These are phyloP conservation scores for Protosalanx chinensis DNA, from an alignment of 2,797 vertebrate genomes.

Conservation along the genomic window DNA sequence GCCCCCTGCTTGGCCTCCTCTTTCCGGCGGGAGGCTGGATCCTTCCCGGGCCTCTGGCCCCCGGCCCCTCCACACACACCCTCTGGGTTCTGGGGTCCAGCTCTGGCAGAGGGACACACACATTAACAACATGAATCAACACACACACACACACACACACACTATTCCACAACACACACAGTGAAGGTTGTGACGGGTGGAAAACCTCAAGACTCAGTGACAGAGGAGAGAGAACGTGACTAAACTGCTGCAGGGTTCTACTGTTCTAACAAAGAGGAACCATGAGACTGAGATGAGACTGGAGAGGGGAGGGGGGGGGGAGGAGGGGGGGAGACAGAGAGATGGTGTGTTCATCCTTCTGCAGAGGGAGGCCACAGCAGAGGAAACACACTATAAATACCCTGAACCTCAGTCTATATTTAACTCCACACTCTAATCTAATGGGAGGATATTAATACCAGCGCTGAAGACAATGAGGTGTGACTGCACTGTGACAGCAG, in stretches of 20 bases:
- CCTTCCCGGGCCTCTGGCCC: conserved; percentile 79
- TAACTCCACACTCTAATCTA: not conserved
- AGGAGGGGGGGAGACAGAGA: not conserved
- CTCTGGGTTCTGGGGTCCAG: conserved; percentile 71
- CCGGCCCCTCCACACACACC: conserved; percentile 49
- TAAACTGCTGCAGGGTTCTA: too few species aligned
- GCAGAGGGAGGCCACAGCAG: not conserved
- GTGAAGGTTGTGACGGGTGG: not conserved
- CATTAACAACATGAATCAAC: not conserved
- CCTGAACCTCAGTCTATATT: conserved; percentile 8
- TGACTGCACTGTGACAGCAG: not conserved
- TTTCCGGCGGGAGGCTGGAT: conserved; percentile 81
- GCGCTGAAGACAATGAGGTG: not conserved
- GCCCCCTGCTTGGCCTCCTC: conserved; percentile 87
- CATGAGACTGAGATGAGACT: too few species aligned
- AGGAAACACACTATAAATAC: conserved; percentile 36
- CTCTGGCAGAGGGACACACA: conserved; percentile 53
- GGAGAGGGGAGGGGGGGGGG: too few species aligned
- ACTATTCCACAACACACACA: not conserved
- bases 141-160: too few species aligned
- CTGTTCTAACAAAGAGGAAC: too few species aligned
- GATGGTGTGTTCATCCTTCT: not conserved
- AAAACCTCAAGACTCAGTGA: not conserved
- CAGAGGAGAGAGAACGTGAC: too few species aligned
- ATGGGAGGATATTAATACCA: not conserved